These are phyloP conservation scores for Meteorus colon DNA, from an alignment of 2,888 invertebrate genomes.

Conservation along the genomic window DNA sequence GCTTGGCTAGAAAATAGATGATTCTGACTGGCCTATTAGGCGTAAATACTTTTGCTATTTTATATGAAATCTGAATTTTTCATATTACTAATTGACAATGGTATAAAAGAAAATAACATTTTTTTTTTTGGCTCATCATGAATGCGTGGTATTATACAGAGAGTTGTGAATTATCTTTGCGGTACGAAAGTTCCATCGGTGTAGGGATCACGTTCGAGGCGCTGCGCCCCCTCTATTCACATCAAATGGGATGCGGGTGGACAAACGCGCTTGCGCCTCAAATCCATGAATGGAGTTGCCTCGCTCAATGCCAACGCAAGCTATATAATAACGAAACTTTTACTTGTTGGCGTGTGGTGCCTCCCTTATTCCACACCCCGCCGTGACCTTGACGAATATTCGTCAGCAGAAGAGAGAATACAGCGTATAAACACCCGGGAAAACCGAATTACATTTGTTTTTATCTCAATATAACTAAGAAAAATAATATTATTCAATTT, in stretches of 20 bases:
- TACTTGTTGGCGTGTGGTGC: slow-evolving; percentile 32
- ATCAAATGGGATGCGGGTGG: slow-evolving; percentile 13
- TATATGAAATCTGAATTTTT: no score
- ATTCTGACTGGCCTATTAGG: no score
- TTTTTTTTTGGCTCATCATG: neutral
- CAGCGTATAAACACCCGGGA: neutral
- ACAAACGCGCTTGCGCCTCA: slow-evolving; percentile 31
- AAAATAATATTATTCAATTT: neutral
- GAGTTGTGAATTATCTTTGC: neutral
- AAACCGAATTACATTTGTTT: neutral
- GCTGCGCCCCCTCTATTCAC: neutral
- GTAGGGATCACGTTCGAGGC: neutral
- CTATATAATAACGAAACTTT: slow-evolving; percentile 30
- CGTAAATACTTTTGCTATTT: no score
- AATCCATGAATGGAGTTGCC: slow-evolving; percentile 35
- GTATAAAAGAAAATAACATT: neutral
- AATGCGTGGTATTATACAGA: neutral
- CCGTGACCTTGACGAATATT: slow-evolving; percentile 31
- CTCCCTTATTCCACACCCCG: slow-evolving; percentile 22
- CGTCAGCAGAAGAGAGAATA: neutral
- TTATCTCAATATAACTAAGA: neutral
- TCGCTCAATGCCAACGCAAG: slow-evolving; percentile 27
- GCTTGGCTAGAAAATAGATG: no score
- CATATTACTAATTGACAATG: no score
- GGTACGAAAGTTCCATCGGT: neutral